phyloP scores from a whole-genome alignment of 2,797 vertebrate genomes.

The Mormyrus proboscirostris region DNA sequence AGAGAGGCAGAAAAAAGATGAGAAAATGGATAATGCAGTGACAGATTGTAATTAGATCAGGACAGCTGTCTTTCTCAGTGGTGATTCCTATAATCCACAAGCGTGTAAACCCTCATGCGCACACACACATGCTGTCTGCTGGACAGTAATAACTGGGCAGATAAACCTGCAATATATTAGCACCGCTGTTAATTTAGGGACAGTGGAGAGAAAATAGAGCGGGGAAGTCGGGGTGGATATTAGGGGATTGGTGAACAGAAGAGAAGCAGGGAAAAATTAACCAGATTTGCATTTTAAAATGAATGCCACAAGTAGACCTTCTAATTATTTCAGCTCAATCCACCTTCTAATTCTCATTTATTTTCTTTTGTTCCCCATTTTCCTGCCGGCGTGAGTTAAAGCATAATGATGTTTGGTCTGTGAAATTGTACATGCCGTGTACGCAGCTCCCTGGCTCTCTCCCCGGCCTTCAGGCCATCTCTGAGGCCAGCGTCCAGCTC shows the following conservation, averaged over 20 bases:
- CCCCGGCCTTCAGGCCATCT: no score
- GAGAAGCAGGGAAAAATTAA: slow-evolving; percentile 73
- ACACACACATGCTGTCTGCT: background rate
- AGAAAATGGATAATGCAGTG: slow-evolving; percentile 34
- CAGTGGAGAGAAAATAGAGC: slow-evolving; percentile 13
- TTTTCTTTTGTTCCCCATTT: slow-evolving; percentile 5
- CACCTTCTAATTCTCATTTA: slow-evolving; percentile 21
- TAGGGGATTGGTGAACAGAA: slow-evolving; percentile 42
- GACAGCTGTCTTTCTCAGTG: slow-evolving; percentile 49
- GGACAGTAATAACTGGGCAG: slow-evolving; percentile 41
- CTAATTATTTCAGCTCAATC: slow-evolving; percentile 70
- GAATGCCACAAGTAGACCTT: slow-evolving; percentile 64
- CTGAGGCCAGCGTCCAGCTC: slow-evolving; percentile 34
- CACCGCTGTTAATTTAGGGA: background rate
- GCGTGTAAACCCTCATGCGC: background rate
- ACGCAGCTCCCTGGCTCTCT: background rate
- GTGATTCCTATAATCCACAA: slow-evolving; percentile 34
- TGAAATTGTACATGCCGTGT: background rate
- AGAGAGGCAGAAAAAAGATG: slow-evolving; percentile 12
- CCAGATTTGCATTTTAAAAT: slow-evolving; percentile 76
- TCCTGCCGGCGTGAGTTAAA: background rate
- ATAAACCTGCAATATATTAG: slow-evolving; percentile 22
- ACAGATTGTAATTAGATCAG: slow-evolving; percentile 54
- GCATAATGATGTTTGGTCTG: slow-evolving; percentile 14
- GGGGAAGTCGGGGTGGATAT: background rate